Conservation (phyloP, 2,113 vertebrate species). For the Leucopsar rothschildi region DNA sequence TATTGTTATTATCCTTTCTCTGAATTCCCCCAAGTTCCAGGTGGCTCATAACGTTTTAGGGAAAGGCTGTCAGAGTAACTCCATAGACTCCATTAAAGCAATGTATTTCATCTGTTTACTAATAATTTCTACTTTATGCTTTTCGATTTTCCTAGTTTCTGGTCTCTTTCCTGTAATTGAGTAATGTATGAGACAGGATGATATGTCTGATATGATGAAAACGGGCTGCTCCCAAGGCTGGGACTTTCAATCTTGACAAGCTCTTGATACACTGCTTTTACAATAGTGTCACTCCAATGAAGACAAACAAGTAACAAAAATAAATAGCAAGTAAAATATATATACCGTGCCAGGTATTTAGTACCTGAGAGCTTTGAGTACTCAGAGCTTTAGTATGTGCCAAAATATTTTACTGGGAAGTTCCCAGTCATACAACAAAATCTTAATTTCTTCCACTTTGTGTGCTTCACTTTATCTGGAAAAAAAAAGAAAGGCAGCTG, state of each 20-base stretch:
- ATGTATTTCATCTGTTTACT: not conserved
- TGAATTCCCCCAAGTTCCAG: slow-evolving; percentile 27
- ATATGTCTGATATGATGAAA: not conserved
- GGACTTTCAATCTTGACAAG: not conserved
- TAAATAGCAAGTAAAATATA: not conserved
- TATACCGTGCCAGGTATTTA: not conserved
- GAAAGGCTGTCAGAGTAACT: slow-evolving; percentile 21
- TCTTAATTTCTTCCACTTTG: not conserved
- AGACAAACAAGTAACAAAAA: not conserved
- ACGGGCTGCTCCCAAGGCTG: not conserved
- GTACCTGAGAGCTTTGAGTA: too few species aligned
- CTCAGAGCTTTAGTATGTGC: not conserved
- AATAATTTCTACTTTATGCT: not conserved
- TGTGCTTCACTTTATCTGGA: not conserved
- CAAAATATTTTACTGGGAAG: not conserved
- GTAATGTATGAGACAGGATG: not conserved
- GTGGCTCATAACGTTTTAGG: slow-evolving; percentile 16
- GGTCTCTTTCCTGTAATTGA: not conserved
- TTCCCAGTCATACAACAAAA: not conserved
- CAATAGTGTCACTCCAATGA: not conserved
- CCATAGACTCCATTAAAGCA: not conserved
- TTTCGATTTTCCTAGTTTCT: not conserved
- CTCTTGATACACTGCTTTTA: not conserved
- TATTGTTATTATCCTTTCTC: slow-evolving; percentile 1
- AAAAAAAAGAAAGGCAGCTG: not conserved